phyloP scores from a whole-genome alignment of 1,140 invertebrate species.

The Meloidogyne floridensis region DNA sequence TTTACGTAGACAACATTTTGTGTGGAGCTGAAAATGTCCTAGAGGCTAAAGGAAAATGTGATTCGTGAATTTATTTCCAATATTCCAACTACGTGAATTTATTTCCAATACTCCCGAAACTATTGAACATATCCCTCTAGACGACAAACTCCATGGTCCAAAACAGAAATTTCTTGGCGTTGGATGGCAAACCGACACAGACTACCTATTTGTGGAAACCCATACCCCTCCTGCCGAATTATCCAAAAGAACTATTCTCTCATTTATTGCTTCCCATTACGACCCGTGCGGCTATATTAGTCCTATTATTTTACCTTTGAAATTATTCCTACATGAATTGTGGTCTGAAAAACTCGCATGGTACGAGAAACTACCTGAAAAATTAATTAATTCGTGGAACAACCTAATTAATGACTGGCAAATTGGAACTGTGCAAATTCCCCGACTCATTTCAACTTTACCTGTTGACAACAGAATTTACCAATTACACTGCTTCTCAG shows the following conservation, averaged over 20 bases:
- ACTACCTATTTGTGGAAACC: not conserved
- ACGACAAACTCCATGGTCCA: not conserved
- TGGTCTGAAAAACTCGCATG: not conserved
- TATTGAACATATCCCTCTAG: not conserved
- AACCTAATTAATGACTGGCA: not conserved
- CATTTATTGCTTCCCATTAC: not conserved
- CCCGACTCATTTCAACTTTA: not conserved
- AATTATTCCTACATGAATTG: not conserved
- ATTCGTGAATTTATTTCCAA: not conserved
- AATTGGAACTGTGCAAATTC: not conserved
- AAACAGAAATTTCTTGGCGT: not conserved
- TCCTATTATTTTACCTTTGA: not conserved
- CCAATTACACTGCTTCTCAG: slow-evolving; percentile 10
- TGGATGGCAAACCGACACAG: not conserved
- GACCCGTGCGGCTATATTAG: not conserved
- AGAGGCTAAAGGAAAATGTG: not conserved
- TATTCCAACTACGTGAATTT: not conserved
- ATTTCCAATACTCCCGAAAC: not conserved
- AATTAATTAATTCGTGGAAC: not conserved
- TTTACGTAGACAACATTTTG: slow-evolving; percentile 2
- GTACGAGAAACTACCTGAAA: not conserved
- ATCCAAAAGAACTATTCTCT: not conserved
- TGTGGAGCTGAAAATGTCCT: not conserved
- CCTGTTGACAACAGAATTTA: not conserved
- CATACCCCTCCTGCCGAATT: not conserved